Evolutionary conservation across 1,140 invertebrate species (phyloP), one percentile per base, ranked within the genome.

Genomic region (Solenopsis fugax): DNA sequence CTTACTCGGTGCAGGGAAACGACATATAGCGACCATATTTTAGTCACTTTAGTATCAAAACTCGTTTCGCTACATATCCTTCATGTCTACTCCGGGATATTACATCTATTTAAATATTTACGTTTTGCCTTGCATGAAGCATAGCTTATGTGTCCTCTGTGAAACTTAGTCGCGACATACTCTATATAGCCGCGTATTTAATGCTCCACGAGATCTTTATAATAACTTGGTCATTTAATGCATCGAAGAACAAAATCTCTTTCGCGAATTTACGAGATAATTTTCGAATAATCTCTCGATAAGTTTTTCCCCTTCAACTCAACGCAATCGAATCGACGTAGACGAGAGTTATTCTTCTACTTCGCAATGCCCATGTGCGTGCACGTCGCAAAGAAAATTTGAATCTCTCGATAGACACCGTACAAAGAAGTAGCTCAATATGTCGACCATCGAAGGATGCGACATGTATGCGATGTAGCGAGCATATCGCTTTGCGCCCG

Each of bases 21-120:
- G 72, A 86, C 73, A 80, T 81, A 52, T 76, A 71, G 48, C 37
- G 72, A 72, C 37, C 72, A 48, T 73, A 73, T 89, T 89, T 81
- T 89, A 88, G 88, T 81, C 88, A 86, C 86, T 86, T 75, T 82
- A 82, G 29, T 73, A 78, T 76, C 84, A 67, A 69, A 77, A 56
- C 71, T 82, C 52, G 52, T 78, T 67, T 73, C 62, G 62, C 60
- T 75, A 78, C 80, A 81, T 84, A 85, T 78, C 45, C 65, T 78
- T 69, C 82, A 54, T 78, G 82, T 88, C 86, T 71, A 69, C 84
- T 89, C 88, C 58, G 62, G 69, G 88, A 89, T 89, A 90, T 89
- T 90, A 89, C 89, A 60, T 87, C 80, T 87, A 78, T 89, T 89
- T 89, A 90, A 90, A 88, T 90, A 89, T 90, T 90, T 90, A 90